Percentiles rank a stretch among this genome's conserved stretches.
Conservation (phyloP, 2,888 invertebrate species). For the Malthinus seriepunctatus region DNA sequence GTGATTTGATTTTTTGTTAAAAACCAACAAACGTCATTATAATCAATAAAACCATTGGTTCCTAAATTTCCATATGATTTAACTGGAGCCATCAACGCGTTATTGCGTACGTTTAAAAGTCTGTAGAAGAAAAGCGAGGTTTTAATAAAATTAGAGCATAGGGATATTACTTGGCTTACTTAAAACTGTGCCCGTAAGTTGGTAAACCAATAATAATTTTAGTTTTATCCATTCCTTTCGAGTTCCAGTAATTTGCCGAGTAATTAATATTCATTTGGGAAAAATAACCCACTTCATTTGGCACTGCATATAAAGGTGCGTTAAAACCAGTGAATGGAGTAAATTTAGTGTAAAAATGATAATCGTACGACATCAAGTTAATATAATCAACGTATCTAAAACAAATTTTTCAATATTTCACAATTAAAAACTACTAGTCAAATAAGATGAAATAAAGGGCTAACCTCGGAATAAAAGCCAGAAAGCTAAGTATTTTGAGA, state of each 20-base stretch:
- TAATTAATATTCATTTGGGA: constrained; percentile 80
- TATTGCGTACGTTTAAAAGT: constrained; percentile 69
- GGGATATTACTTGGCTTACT: constrained; percentile 50
- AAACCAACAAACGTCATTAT: constrained; percentile 71
- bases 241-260: constrained; percentile 76
- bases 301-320: constrained; percentile 72
- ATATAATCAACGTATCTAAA: constrained; percentile 83
- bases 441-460: too few relatives aligned
- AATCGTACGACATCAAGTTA: constrained; percentile 93
- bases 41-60: constrained; percentile 69
- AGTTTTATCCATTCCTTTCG: constrained; percentile 72
- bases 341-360: constrained; percentile 74
- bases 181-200: constrained; percentile 82
- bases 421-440: background rate
- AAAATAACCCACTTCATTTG: constrained; percentile 65
- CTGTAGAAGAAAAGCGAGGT: constrained; percentile 43
- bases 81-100: constrained; percentile 71
- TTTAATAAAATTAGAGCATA: too few relatives aligned
- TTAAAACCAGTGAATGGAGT: constrained; percentile 86
- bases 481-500: too few relatives aligned
- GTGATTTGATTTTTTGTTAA: constrained; percentile 59
- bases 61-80: constrained; percentile 71
- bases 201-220: constrained; percentile 87
- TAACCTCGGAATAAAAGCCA: too few relatives aligned
- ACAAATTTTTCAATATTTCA: constrained; percentile 58